These are phyloP conservation scores for Porites divaricata DNA, from an alignment of 92 coral and sea anemone genomes.

Conservation along the genomic window DNA sequence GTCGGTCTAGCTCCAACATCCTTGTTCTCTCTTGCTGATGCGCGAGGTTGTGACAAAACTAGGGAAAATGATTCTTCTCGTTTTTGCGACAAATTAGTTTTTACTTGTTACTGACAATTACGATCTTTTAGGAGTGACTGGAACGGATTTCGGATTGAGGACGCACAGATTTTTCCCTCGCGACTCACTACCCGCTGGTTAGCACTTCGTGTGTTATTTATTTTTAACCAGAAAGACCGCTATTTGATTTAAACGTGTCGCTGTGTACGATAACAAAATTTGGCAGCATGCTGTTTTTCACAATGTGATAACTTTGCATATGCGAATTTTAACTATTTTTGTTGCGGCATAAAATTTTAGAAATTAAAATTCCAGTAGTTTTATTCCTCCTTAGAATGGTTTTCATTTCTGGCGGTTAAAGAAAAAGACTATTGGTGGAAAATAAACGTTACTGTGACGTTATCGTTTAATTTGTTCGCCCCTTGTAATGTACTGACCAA, in stretches of 20 bases:
- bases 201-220: not conserved
- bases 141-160: not conserved
- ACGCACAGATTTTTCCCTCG: not conserved
- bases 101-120: too few relatives aligned
- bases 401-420: not conserved
- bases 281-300: not conserved
- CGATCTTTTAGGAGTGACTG: not conserved
- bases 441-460: not conserved
- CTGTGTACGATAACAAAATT: not conserved
- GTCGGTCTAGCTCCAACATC: too few relatives aligned
- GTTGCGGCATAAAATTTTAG: not conserved
- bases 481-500: not conserved
- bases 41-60: too few relatives aligned
- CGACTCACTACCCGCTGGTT: not conserved
- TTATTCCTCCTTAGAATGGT: too few relatives aligned
- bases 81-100: too few relatives aligned
- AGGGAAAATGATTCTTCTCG: too few relatives aligned
- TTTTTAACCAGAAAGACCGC: not conserved
- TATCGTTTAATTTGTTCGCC: not conserved
- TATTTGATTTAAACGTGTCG: constrained; percentile 16
- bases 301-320: not conserved
- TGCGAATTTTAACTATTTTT: not conserved
- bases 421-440: not conserved
- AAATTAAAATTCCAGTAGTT: not conserved
- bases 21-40: too few relatives aligned